These are phyloP conservation scores for Parasteatoda lunata DNA, from an alignment of 2,888 invertebrate species.

Conservation along the genomic window DNA sequence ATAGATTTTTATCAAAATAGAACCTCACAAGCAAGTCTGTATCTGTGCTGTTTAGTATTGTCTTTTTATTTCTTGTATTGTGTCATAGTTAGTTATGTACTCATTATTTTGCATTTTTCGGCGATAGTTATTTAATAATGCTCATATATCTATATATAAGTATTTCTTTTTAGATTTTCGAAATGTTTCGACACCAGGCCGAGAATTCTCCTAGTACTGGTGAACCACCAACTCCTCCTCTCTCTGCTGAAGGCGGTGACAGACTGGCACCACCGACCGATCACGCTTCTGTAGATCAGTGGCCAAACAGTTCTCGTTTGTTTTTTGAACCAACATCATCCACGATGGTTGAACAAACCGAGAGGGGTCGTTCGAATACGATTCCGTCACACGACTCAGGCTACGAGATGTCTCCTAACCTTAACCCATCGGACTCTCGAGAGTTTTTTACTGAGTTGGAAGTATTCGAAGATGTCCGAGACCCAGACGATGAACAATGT, in stretches of 20 bases:
- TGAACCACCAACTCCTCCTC: constrained; percentile 60
- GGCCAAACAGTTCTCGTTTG: not conserved
- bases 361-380: not conserved
- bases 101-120: no score
- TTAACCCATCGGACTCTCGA: not conserved
- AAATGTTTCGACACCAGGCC: not conserved
- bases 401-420: constrained; percentile 37
- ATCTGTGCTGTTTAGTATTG: no score
- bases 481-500: not conserved
- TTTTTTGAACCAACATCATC: not conserved
- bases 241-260: no score
- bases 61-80: no score
- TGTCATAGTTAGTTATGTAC: no score
- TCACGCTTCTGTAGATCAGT: not conserved
- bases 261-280: no score
- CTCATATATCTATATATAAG: no score
- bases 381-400: constrained; percentile 36
- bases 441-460: not conserved
- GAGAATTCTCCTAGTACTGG: constrained; percentile 29
- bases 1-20: no score
- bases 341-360: no score
- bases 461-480: constrained; percentile 11
- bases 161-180: not conserved
- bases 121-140: no score
- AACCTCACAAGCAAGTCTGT: no score